Evolutionary conservation across 2,888 invertebrate genomes (phyloP), one percentile per base, ranked within the genome.

Genomic region (Eupithecia subumbrata): DNA sequence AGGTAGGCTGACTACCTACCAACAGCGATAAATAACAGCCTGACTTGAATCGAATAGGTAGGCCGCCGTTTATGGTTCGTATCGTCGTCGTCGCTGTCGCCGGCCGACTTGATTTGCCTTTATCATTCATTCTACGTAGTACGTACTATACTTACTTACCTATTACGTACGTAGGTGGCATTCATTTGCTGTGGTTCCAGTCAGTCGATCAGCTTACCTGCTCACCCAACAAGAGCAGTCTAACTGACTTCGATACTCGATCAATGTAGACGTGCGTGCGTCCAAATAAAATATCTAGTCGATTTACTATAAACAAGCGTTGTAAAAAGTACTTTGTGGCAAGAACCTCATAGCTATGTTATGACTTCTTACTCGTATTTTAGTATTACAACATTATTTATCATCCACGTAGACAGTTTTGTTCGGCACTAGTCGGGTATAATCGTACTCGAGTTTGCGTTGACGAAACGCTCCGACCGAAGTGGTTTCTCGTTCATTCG

Each of bases 401-500:
- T 56, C 67, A 45, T 34, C 72, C 79, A 80, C 79, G 78, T 80
- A 77, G 71, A 76, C 77, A 78, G 66, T 77, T 74, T 68, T 14
- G 73, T 80, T 86, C 87, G 86, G 85, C 60, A 78, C 67, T 72
- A 76, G 73, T 87, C 87, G 85, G 84, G 73, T 79, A 71, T 67
- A 82, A 76, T 85, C 87, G 71, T 67, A n/a, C 25, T 2, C 60
- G 25, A 60, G 71, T 80, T 83, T 71, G 74, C 72, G 69, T 71
- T 66, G 30, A 73, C 77, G 71, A 68, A 77, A 74, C 81, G 81
- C 79, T 48, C 48, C 48, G 45, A 43, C 76, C 79, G 75, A 66
- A 72, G 79, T 67, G 56, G 48, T 64, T 76, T 83, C 82, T 85
- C 84, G 80, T 83, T 87, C 84, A 82, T 81, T 85, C 85, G 74